Conservation (phyloP, 2,113 vertebrate genomes). For the Bothrops jararaca region DNA sequence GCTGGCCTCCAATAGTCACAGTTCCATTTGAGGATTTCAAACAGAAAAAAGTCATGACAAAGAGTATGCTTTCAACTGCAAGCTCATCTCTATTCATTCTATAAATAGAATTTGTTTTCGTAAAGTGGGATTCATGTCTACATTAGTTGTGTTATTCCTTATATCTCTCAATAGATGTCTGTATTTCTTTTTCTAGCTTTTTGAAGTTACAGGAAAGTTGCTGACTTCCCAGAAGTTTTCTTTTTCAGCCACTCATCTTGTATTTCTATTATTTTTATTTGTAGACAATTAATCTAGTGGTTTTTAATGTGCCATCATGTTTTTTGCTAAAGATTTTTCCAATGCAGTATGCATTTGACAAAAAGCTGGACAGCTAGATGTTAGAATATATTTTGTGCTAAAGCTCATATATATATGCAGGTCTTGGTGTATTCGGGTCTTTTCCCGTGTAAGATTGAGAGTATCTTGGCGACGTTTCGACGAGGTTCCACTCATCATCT, state of each 20-base stretch:
- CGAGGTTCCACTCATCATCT: too few relatives aligned
- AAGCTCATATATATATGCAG: too few relatives aligned
- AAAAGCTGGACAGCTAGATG: background rate
- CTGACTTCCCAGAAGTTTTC: constrained; percentile 8
- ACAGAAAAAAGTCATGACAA: background rate
- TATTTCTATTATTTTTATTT: constrained; percentile 11
- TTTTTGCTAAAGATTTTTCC: constrained; percentile 12
- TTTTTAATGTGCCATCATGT: background rate
- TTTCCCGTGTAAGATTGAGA: too few relatives aligned
- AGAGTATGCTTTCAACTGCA: background rate
- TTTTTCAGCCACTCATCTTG: background rate
- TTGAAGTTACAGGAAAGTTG: background rate
- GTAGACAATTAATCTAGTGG: constrained; percentile 12
- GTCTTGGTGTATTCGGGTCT: too few relatives aligned
- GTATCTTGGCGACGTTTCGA: too few relatives aligned
- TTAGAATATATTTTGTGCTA: background rate
- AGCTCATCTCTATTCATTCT: background rate
- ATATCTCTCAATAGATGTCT: background rate
- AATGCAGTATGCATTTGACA: background rate
- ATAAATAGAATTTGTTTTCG: background rate
- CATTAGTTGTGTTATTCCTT: background rate
- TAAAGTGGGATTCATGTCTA: background rate
- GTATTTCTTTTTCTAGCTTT: background rate
- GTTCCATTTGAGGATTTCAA: background rate
- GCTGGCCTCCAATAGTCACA: background rate